Conservation (phyloP, 2,113 vertebrate species). For the Zosterops hypoxanthus region DNA sequence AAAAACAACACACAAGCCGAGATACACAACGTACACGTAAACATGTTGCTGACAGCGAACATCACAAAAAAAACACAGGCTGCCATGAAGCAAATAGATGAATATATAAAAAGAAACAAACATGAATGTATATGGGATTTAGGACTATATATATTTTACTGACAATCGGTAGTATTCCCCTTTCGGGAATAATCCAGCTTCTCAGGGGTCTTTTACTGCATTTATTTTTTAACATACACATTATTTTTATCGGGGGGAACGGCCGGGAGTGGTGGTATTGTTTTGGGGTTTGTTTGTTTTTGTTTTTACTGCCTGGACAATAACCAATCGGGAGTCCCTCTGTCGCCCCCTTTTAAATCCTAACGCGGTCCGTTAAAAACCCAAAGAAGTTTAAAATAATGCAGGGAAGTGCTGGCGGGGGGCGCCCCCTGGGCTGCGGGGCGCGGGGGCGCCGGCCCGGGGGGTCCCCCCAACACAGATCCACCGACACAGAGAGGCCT, state of each 20-base stretch:
- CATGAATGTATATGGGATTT: not conserved
- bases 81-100: constrained; percentile 61
- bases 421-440: constrained; percentile 63
- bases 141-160: constrained; percentile 21
- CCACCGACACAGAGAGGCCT: constrained; percentile 80
- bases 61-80: constrained; percentile 34
- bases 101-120: constrained; percentile 32
- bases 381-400: constrained; percentile 78
- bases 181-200: not conserved
- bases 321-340: constrained; percentile 83
- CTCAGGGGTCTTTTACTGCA: not conserved
- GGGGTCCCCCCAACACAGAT: constrained; percentile 57
- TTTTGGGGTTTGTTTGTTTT: constrained; percentile 77
- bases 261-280: not conserved
- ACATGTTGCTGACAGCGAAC: constrained; percentile 47
- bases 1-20: constrained; percentile 74
- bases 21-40: constrained; percentile 66
- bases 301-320: constrained; percentile 81
- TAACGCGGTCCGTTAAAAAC: constrained; percentile 78
- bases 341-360: constrained; percentile 82
- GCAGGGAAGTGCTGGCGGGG: constrained; percentile 55
- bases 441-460: constrained; percentile 53
- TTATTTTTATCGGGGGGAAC: not conserved
- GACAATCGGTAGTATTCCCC: not conserved
- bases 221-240: not conserved